Base-by-base conservation (phyloP, 2,113 vertebrate genomes). In the Ciconia stormi region DNA sequence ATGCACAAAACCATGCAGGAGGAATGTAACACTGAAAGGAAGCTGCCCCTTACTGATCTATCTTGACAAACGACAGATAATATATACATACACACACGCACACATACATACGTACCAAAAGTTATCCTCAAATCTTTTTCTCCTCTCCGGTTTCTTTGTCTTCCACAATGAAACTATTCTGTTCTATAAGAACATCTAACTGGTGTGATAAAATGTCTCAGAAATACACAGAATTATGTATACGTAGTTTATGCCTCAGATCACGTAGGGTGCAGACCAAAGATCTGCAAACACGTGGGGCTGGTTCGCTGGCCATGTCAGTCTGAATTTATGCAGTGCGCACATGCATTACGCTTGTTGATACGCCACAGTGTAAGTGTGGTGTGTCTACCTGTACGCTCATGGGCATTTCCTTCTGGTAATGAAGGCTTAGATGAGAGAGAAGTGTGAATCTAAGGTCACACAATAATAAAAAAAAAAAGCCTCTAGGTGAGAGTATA, bases 21-120 rank as follows among this genome's bases (percentile, higher is more conserved):
- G 52, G 36, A 93, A 85, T 16, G 44, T 27, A 85, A 61, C 15
- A 82, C 6, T 13, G 27, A 69, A 77, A 62, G 49, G 34, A 56
- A 56, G 16, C 11, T 84, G n/a, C 6, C 13, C 32, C 19, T 59
- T 38, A 42, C 16, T 40, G 22, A 81, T 25, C 4, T 46, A 42
- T 20, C 38, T 44, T 19, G 29, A 38, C 4, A 69, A 87, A 74
- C 2, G 19, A 16, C 12, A 66, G 18, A 3, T 14, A n/a, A 47
- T 29, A 50, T 2, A 63, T 6, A 65, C 2, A 7, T 2, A 44
- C 5, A 66, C 5, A 29, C 25, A 36, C 2, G 1, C 8, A 50
- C 20, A 22, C 6, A 44, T 2, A n/a, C 2, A 36, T 17, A 66
- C 0, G 3, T 11, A 46, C 13, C 29, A 67, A 40, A 90, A 89